These are phyloP conservation scores for Notamacropus eugenii DNA, from an alignment of 2,797 vertebrate genomes.

Conservation along the genomic window DNA sequence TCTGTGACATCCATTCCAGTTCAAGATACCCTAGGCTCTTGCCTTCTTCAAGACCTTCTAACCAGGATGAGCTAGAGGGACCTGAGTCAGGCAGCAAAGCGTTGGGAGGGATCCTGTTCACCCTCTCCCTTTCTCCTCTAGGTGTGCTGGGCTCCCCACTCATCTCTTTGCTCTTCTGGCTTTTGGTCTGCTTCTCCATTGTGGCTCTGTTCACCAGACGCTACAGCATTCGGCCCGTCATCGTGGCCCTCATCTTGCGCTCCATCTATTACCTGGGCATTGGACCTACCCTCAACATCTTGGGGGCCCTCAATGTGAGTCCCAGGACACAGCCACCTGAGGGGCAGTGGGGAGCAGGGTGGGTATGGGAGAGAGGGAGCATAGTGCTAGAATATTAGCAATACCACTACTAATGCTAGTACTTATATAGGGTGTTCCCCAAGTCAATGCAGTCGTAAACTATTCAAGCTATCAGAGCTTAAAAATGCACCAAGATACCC, in stretches of 20 bases:
- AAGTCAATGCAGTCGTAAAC: background rate
- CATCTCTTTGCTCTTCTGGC: slow-evolving; percentile 94
- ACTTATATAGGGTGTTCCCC: background rate
- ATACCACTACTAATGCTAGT: background rate
- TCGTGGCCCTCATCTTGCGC: slow-evolving; percentile 92
- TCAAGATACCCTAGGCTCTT: background rate
- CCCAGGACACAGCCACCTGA: accelerated
- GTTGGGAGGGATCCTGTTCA: background rate
- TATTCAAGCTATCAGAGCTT: background rate
- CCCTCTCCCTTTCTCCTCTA: slow-evolving; percentile 19
- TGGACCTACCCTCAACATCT: slow-evolving; percentile 93
- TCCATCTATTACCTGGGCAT: slow-evolving; percentile 97
- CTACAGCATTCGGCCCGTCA: slow-evolving; percentile 93
- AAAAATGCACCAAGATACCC: background rate
- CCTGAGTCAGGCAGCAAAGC: background rate
- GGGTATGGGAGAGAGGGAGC: background rate
- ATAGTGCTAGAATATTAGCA: background rate
- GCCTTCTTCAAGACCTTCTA: background rate
- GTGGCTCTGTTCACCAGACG: slow-evolving; percentile 92
- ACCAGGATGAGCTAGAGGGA: background rate
- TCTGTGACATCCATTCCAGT: background rate
- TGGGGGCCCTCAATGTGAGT: slow-evolving; percentile 95
- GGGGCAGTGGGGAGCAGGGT: background rate
- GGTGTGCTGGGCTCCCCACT: slow-evolving; percentile 93
- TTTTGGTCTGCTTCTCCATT: slow-evolving; percentile 92